Conservation (phyloP, 2,888 invertebrate genomes). For the Liodrosophila aerea region DNA sequence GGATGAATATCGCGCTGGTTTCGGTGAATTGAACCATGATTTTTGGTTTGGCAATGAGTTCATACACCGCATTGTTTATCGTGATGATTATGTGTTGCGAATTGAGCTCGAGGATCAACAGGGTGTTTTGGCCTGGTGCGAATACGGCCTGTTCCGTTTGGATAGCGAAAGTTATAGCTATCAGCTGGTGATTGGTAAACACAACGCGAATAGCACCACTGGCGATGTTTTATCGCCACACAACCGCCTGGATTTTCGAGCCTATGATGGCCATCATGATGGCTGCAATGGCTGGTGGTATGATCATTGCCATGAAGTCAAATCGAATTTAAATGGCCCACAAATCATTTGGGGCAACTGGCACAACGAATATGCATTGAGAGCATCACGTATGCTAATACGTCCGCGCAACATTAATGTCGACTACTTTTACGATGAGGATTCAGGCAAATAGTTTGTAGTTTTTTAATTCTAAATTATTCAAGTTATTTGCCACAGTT, state of each 20-base stretch:
- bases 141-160: slow-evolving; percentile 83
- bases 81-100: slow-evolving; percentile 82
- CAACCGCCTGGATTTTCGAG: slow-evolving; percentile 83
- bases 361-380: slow-evolving; percentile 84
- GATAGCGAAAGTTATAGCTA: slow-evolving; percentile 82
- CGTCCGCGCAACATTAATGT: slow-evolving; percentile 53
- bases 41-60: slow-evolving; percentile 86
- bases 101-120: slow-evolving; percentile 84
- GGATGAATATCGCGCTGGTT: slow-evolving; percentile 85
- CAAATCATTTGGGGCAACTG: slow-evolving; percentile 85
- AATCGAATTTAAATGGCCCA: slow-evolving; percentile 71
- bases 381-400: slow-evolving; percentile 83
- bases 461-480: slow-evolving; percentile 14
- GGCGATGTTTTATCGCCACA: slow-evolving; percentile 84
- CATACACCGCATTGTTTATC: slow-evolving; percentile 82
- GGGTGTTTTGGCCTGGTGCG: slow-evolving; percentile 83
- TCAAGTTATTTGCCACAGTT: background rate
- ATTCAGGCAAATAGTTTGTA: background rate
- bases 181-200: slow-evolving; percentile 81
- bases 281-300: slow-evolving; percentile 86
- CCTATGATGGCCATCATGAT: slow-evolving; percentile 80
- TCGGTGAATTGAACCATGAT: slow-evolving; percentile 84
- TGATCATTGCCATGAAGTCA: slow-evolving; percentile 80
- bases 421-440: slow-evolving; percentile 32
- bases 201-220: slow-evolving; percentile 83